Evolutionary conservation across 2,888 invertebrate species (phyloP).

Genomic region (Eilema sororculum): DNA sequence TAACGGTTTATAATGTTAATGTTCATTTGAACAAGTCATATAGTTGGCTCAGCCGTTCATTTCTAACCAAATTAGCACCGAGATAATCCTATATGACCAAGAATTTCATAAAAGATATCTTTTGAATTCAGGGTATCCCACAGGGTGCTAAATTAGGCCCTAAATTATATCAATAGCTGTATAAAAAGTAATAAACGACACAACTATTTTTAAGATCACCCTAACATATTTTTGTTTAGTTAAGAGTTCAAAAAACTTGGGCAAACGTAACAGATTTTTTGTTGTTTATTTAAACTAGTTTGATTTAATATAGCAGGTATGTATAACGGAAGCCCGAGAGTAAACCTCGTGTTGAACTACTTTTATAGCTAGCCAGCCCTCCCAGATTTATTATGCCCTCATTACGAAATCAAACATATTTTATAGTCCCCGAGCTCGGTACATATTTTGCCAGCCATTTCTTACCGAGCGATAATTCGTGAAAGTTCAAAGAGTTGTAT

Average conservation of each 20-base stretch:
- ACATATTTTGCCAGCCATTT: too few relatives aligned
- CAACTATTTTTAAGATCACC: neutral
- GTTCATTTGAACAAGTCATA: too few relatives aligned
- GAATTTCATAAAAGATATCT: neutral
- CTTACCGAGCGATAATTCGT: too few relatives aligned
- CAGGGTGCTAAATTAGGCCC: neutral
- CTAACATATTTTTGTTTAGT: neutral
- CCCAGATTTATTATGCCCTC: constrained; percentile 43
- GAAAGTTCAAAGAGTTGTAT: too few relatives aligned
- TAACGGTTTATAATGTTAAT: too few relatives aligned
- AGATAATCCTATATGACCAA: neutral
- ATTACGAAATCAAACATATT: constrained; percentile 40
- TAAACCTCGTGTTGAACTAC: constrained; percentile 1
- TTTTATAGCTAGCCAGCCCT: constrained; percentile 30
- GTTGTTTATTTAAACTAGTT: constrained; percentile 19
- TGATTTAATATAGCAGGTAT: constrained; percentile 16
- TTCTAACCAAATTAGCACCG: neutral
- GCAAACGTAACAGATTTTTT: constrained; percentile 3
- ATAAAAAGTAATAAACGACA: neutral
- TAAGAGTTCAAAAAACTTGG: constrained; percentile 11
- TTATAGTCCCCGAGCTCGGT: too few relatives aligned
- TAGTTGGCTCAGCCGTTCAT: neutral
- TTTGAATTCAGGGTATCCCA: neutral
- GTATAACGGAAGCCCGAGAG: constrained; percentile 11
- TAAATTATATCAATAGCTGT: neutral